Conservation (phyloP, 2,113 vertebrate species). For the Amblyopsis rosae region DNA sequence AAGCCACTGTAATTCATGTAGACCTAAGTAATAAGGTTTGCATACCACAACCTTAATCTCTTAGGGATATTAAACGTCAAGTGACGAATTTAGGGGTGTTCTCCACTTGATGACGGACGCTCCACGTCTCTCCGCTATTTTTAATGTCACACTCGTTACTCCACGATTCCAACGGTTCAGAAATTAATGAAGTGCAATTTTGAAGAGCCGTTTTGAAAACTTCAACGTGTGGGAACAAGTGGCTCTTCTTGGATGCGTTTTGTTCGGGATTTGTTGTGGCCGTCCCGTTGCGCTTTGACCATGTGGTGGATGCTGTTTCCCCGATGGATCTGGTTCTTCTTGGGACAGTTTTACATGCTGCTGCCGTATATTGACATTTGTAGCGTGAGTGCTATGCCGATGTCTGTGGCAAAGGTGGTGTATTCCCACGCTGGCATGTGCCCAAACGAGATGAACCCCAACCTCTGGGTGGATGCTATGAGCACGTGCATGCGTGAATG, state of each 20-base stretch:
- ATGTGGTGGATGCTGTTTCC: constrained; percentile 85
- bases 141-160: background rate
- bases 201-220: background rate
- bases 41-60: constrained; percentile 72
- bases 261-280: constrained; percentile 8
- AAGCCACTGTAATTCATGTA: constrained; percentile 63
- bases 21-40: constrained; percentile 72
- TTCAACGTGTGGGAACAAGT: background rate
- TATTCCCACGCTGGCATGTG: constrained; percentile 97
- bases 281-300: constrained; percentile 47
- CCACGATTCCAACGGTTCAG: background rate
- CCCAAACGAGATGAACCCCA: constrained; percentile 98
- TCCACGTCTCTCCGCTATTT: constrained; percentile 10
- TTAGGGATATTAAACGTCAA: constrained; percentile 71
- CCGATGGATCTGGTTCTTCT: constrained; percentile 82
- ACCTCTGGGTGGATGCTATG: constrained; percentile 98
- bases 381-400: constrained; percentile 74
- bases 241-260: constrained; percentile 5
- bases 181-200: background rate
- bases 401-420: constrained; percentile 83
- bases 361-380: constrained; percentile 64
- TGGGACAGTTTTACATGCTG: constrained; percentile 74
- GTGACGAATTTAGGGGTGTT: constrained; percentile 72
- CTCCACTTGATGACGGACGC: constrained; percentile 25
- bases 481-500: constrained; percentile 97